A percentile compares a stretch with the other conserved stretches of the same genome.
phyloP scores from a whole-genome alignment of 1,140 invertebrate species.

The Octopus sinensis region DNA sequence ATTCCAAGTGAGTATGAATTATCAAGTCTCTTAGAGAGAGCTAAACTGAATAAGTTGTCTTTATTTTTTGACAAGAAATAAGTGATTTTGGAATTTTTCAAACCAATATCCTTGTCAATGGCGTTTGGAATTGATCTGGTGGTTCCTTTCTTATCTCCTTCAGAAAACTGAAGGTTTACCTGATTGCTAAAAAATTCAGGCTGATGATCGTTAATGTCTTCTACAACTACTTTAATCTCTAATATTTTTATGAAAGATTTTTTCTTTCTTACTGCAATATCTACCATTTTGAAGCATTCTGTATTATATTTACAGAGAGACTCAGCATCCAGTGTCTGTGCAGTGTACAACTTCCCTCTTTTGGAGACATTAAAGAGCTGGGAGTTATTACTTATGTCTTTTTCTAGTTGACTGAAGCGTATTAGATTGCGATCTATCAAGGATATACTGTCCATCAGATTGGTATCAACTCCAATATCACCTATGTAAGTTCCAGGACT shows the following conservation, averaged over 20 bases:
- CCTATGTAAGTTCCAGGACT: conserved; percentile 29
- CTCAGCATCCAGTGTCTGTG: conserved; percentile 20
- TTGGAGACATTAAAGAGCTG: conserved; percentile 77
- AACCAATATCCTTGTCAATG: not conserved
- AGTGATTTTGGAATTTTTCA: not conserved
- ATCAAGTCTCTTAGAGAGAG: not conserved
- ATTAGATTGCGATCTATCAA: not conserved
- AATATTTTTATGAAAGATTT: not conserved
- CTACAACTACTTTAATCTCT: not conserved
- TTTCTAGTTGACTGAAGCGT: not conserved
- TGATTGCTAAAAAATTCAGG: not conserved
- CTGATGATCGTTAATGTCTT: not conserved
- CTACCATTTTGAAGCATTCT: not conserved
- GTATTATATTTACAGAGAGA: not conserved
- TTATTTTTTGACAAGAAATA: not conserved
- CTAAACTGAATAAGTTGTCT: not conserved
- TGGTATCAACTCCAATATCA: conserved; percentile 36
- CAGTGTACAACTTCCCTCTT: conserved; percentile 69
- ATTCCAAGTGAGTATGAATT: not conserved
- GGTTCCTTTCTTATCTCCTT: not conserved
- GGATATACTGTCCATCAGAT: conserved; percentile 22
- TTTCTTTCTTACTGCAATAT: not conserved
- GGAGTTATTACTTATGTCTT: not conserved
- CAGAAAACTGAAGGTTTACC: not conserved
- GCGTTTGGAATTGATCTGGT: not conserved